Evolutionary conservation across 30 jellyfish, hydroid and myxozoan species (phyloP).

Genomic region (Catostylus mosaicus): DNA sequence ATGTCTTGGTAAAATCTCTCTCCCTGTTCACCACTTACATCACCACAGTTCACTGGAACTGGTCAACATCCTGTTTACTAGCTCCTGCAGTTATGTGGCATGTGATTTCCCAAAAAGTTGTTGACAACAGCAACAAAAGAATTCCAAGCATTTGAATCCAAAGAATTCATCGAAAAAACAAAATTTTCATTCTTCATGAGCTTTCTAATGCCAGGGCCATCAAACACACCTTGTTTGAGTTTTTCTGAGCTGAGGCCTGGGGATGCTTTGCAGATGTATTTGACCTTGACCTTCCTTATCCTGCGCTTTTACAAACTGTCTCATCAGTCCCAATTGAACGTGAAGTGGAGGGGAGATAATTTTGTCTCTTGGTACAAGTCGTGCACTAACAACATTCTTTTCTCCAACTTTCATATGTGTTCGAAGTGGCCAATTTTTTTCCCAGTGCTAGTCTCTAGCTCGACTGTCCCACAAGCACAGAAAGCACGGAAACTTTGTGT

Average conservation of each 20-base stretch:
- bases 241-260: slow-evolving; percentile 17
- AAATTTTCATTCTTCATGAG: slow-evolving; percentile 7
- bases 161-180: background rate
- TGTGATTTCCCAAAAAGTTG: slow-evolving; percentile 3
- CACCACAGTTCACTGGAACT: slow-evolving; percentile 56
- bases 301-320: background rate
- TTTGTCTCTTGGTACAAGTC: background rate
- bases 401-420: background rate
- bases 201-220: slow-evolving; percentile 9
- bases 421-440: too few relatives aligned
- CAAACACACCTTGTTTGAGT: slow-evolving; percentile 2
- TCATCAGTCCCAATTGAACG: slow-evolving; percentile 7
- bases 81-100: slow-evolving; percentile 11
- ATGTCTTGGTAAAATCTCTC: slow-evolving; percentile 58
- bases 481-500: too few relatives aligned
- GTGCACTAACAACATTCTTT: background rate
- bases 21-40: slow-evolving; percentile 65
- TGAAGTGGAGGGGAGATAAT: slow-evolving; percentile 6
- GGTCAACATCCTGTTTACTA: slow-evolving; percentile 1
- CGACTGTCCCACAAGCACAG: too few relatives aligned
- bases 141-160: slow-evolving; percentile 1
- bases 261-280: slow-evolving; percentile 11
- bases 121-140: slow-evolving; percentile 11
- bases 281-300: background rate
- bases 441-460: too few relatives aligned